A percentile compares a stretch with the other conserved stretches of the same genome.
These are phyloP conservation scores for Marmota flaviventris DNA, from an alignment of 2,113 vertebrate species.

Conservation along the genomic window DNA sequence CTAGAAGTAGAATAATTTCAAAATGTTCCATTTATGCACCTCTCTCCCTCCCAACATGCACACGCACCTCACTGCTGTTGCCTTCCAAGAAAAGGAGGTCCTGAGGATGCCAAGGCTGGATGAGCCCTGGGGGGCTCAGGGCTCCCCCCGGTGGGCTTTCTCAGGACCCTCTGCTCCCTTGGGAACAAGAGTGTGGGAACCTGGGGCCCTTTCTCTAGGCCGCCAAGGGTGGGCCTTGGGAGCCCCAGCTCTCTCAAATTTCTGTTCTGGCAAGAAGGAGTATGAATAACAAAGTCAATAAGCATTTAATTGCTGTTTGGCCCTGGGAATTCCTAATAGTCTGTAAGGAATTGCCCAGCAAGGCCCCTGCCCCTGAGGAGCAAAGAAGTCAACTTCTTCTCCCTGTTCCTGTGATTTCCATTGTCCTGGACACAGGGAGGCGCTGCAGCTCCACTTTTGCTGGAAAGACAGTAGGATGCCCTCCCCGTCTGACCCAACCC, in stretches of 20 bases:
- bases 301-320: background rate
- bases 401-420: background rate
- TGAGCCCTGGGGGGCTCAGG: background rate
- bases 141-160: background rate
- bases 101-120: background rate
- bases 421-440: constrained; percentile 22
- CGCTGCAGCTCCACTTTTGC: constrained; percentile 57
- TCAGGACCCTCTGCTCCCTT: background rate
- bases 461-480: background rate
- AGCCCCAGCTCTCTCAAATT: background rate
- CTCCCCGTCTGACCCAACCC: accelerated
- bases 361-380: accelerated
- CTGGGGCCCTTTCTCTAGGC: background rate
- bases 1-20: background rate
- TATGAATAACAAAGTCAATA: background rate
- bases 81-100: background rate
- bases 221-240: background rate
- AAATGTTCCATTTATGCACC: too few relatives aligned
- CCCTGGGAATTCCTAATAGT: background rate
- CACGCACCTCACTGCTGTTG: accelerated
- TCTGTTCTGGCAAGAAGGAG: background rate
- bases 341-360: background rate
- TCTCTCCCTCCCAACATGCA: background rate
- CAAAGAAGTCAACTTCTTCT: background rate
- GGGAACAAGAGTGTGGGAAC: background rate